Base-by-base conservation (phyloP, 2,797 vertebrate species). In the Spondyliosoma cantharus region DNA sequence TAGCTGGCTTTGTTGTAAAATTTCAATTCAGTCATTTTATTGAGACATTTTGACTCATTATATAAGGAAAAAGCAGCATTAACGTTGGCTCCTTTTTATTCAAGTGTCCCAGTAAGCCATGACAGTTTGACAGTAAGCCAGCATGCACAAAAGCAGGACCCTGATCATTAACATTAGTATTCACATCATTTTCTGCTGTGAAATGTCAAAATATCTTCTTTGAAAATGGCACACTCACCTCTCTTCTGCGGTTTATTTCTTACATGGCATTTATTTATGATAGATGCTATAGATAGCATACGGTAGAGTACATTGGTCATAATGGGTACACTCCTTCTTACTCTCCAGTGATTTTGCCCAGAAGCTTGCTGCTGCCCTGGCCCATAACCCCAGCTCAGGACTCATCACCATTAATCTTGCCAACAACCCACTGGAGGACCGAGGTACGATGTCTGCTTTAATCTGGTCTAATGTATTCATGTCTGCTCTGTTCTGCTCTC, bases 381-480 rank as follows among this genome's bases (percentile, higher is more conserved):
- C 96, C 60, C 96, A 97, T 71, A 98, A 99, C 91, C 90, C 96
- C 83, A 95, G 77, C 96, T 98, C 97, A 95, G 97, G 96, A 95
- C 97, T 99, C 85, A 94, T 97, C 87, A 96, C 95, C 0, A 96
- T 99, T 90, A 97, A 98, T 95, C 97, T 99, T 86, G 96, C 97
- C 84, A 97, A 96, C 93, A 99, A 99, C 91, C 95, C 96, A 5
- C 95, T 99, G 83, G 98, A 99, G 95, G 98, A 99, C 66, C 93
- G 98, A 97, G 98, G 97, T 99, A 96, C 0, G 22, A 60, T 62
- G 63, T 76, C 19, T 54, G 74, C 76, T 66, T 16, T 79, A 14
- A 78, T 84, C 46, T 48, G 20, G 20, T 62, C 32, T 71, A 53
- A 78, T 83, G 61, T 29, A 54, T 27, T 83, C 48, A n/a, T 74